Evolutionary conservation across 2,797 vertebrate genomes (phyloP), one percentile per base, ranked within the genome.

Genomic region (Falco novaeseelandiae): DNA sequence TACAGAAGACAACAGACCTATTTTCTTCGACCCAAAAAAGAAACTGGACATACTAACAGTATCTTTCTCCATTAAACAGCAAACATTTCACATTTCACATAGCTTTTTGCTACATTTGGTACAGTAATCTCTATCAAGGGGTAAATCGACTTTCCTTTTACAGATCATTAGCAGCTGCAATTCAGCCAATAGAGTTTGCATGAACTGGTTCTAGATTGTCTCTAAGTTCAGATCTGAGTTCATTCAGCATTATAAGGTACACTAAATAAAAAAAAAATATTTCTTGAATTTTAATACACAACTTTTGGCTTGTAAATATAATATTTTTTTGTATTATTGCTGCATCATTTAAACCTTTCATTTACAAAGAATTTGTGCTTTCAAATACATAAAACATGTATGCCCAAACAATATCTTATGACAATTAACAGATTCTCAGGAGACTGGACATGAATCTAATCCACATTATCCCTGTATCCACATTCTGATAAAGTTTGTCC

Each of bases 51-150:
- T 89, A 94, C 25, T 92, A 95, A 93, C 92, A 11, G 15, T 91
- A 76, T 93, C 38, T 92, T 97, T 96, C 71, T 69, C 57, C n/a
- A 80, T 48, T 95, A 90, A 97, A 93, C 61, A 88, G 54, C 88
- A 97, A 97, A 79, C 0, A 0, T 96, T 87, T 97, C 92, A 96
- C 91, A 92, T 97, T 97, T 96, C 89, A 70, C 89, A 93, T 92
- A 95, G 46, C 80, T 97, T 96, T 98, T 97, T 97, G 94, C 89
- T 98, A 97, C 90, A 91, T 97, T 98, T 97, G 67, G 85, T 97
- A 94, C 91, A 97, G 91, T 97, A 95, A 97, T 97, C 74, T 98
- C 93, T 94, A 93, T 96, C 97, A 97, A 97, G 95, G 93, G 83
- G 74, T 94, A 97, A 97, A 97, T 94, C 96, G 84, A 81, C 94